Base-by-base conservation (phyloP, 2,888 invertebrate species). In the Hemicrepidius hirtus region DNA sequence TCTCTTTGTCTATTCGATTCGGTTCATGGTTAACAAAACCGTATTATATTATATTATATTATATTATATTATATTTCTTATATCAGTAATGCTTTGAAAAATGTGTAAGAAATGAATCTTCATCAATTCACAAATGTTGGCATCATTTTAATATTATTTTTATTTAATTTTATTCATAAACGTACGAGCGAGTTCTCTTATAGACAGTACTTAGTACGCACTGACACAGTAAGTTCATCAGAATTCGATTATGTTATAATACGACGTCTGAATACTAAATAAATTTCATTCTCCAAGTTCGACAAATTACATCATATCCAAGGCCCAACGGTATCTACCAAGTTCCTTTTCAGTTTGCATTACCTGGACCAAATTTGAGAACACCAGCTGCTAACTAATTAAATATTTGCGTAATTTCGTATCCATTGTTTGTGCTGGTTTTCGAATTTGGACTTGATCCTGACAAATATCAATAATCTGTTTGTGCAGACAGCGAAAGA, bases 201-300 rank as follows among this genome's bases (percentile, higher is more conserved):
- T 53, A 28, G 28, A 3, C 53, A 32, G 53, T 53, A 32, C 28
- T 53, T 53, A 53, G 53, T 53, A 53, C 53, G 53, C 53, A 53
- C 21, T 53, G 53, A 28, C 53, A 53, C 53, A 53, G 9, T 53
- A 16, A 53, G 9, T 53, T 32, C 53, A 28, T 53, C 28, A 53
- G 28, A 53, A 53, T 53, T 53, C 53, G 53, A 53, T 53, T 53
- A 53, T 24, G 53, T 28, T 24, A 13, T 32, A 53, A 53, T 53
- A 53, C 53, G 53, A 32, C 28, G 12, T 16, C 13, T 53, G 53
- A 24, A 53, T 53, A 53, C 24, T n/a, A 7, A 53, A 53, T 13
- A 12, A 41, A 21, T 49, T 32, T 32, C 7, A 6, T 5, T 32
- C 32, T 32, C 32, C 32, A 32, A 32, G 32, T 32, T 9, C 1